Evolutionary conservation across 2,113 vertebrate genomes (phyloP).

Genomic region (Platysteira castanea): DNA sequence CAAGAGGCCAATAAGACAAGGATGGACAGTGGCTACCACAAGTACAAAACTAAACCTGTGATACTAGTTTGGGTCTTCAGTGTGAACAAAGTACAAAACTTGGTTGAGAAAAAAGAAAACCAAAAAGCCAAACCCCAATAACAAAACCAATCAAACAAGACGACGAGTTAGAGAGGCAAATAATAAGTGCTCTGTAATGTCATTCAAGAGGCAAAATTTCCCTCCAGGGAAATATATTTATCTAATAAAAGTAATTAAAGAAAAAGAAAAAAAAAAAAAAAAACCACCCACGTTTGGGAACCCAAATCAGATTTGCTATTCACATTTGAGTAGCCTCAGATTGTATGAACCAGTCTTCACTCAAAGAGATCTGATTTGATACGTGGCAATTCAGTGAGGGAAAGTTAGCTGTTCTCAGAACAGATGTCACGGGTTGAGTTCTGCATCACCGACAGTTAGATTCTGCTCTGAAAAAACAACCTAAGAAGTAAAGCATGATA

Average conservation of each 20-base stretch:
- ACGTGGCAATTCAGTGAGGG: fast-evolving
- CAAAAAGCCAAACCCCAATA: background rate
- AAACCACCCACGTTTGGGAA: background rate
- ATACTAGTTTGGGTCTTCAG: background rate
- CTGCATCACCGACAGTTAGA: background rate
- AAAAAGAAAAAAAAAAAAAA: background rate
- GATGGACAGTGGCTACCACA: background rate
- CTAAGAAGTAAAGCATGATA: background rate
- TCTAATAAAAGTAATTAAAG: background rate
- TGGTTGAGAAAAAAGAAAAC: background rate
- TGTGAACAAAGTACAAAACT: background rate
- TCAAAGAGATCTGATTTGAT: background rate
- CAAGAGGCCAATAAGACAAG: background rate
- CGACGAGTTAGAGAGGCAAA: background rate
- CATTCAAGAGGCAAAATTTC: background rate
- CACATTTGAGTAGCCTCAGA: background rate
- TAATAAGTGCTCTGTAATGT: background rate
- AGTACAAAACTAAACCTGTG: background rate
- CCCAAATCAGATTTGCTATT: background rate
- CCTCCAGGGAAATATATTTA: background rate
- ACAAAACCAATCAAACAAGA: background rate
- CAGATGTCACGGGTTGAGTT: background rate
- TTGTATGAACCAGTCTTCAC: background rate
- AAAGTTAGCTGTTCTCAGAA: background rate
- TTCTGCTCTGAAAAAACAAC: background rate